Evolutionary conservation across 2,888 invertebrate species (phyloP).

Genomic region (Hydrotaea cyrtoneurina): DNA sequence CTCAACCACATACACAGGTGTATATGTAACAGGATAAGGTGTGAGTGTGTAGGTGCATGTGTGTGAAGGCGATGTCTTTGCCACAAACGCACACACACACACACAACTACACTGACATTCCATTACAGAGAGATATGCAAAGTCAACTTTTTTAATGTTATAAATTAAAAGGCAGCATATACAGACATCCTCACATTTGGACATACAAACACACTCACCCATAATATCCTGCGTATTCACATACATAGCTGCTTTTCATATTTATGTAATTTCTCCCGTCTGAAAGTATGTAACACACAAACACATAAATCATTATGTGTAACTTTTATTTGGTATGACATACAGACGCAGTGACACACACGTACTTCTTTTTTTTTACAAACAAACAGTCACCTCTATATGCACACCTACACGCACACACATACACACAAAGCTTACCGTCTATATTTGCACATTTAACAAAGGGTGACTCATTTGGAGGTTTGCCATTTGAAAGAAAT

Average conservation of each 20-base stretch:
- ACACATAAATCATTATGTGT: slow-evolving; percentile 23
- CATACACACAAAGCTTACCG: background rate
- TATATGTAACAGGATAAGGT: too few species aligned
- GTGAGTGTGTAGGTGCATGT: background rate
- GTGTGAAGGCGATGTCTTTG: background rate
- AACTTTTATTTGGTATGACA: background rate
- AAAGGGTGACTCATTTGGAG: background rate
- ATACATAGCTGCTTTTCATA: background rate
- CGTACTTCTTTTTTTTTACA: slow-evolving; percentile 14
- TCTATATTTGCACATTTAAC: background rate
- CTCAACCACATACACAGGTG: too few species aligned
- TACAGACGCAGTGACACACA: background rate
- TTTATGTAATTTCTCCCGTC: background rate
- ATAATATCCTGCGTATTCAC: background rate
- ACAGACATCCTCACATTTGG: slow-evolving; percentile 2
- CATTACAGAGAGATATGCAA: slow-evolving; percentile 64
- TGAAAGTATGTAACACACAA: slow-evolving; percentile 5
- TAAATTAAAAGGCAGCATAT: slow-evolving; percentile 73
- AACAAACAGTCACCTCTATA: background rate
- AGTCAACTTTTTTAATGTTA: slow-evolving; percentile 73
- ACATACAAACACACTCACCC: background rate
- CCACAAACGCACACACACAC: background rate
- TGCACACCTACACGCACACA: background rate
- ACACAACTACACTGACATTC: slow-evolving; percentile 12
- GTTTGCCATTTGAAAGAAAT: background rate